phyloP scores from a whole-genome alignment of 2,113 vertebrate genomes.

The Lanius collurio region DNA sequence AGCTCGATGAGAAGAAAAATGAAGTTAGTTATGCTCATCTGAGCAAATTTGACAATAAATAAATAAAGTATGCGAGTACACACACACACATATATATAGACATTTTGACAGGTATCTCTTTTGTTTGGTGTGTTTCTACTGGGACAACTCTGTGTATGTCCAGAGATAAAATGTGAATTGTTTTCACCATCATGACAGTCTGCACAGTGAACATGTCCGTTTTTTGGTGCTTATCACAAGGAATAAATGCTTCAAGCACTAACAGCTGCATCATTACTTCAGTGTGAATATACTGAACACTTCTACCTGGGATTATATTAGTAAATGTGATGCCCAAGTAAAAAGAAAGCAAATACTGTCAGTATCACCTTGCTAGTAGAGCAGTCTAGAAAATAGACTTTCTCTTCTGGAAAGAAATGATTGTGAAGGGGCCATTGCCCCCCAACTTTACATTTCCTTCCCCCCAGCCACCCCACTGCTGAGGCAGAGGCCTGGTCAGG shows the following conservation, averaged over 20 bases:
- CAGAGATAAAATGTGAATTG: background rate
- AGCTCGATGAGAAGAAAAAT: background rate
- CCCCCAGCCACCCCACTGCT: background rate
- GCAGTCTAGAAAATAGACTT: background rate
- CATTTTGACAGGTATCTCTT: background rate
- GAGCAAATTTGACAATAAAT: background rate
- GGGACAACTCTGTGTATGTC: background rate
- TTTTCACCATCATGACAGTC: background rate
- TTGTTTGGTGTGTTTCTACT: background rate
- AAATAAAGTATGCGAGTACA: background rate
- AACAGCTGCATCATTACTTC: background rate
- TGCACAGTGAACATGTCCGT: background rate
- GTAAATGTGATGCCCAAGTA: background rate
- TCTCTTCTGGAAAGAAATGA: background rate
- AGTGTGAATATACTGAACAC: background rate
- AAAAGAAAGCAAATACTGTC: background rate
- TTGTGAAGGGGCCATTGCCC: background rate
- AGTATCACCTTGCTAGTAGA: background rate
- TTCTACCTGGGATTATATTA: background rate
- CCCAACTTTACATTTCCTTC: background rate
- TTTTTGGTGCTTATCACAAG: background rate
- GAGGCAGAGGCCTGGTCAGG: background rate
- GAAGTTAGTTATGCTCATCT: background rate
- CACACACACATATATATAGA: background rate
- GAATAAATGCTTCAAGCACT: background rate